Conservation (phyloP, 1,140 invertebrate genomes). For the Cheumatopsyche charites region DNA sequence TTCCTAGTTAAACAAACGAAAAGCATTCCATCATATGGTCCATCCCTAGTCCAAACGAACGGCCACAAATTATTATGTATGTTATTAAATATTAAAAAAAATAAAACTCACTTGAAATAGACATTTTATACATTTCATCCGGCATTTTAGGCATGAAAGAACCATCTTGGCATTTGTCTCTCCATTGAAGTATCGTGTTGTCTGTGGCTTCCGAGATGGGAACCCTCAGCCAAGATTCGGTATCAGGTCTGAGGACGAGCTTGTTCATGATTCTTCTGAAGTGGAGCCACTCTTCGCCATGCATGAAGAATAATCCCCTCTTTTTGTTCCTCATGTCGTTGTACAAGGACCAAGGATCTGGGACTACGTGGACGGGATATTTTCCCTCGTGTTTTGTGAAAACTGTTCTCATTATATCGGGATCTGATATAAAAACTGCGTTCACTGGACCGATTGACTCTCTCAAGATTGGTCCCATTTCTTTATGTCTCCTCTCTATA, state of each 20-base stretch:
- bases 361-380: constrained; percentile 78
- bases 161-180: constrained; percentile 48
- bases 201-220: constrained; percentile 62
- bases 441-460: constrained; percentile 72
- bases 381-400: constrained; percentile 76
- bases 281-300: constrained; percentile 79
- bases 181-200: constrained; percentile 60
- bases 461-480: constrained; percentile 76
- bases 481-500: constrained; percentile 71
- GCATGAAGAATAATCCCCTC: constrained; percentile 87
- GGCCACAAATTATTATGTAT: too few relatives aligned
- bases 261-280: constrained; percentile 75
- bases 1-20: too few relatives aligned
- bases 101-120: constrained; percentile 73
- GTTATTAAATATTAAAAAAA: too few relatives aligned
- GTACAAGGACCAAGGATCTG: constrained; percentile 82
- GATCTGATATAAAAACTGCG: constrained; percentile 75
- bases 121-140: constrained; percentile 74
- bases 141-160: constrained; percentile 64
- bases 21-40: too few relatives aligned
- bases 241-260: constrained; percentile 66
- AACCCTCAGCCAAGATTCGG: constrained; percentile 56
- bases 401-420: constrained; percentile 70
- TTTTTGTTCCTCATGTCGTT: constrained; percentile 72
- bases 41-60: too few relatives aligned